A percentile compares a stretch with the other conserved stretches of the same genome.
These are phyloP conservation scores for Ylistrum balloti DNA, from an alignment of 1,140 invertebrate genomes.

Conservation along the genomic window DNA sequence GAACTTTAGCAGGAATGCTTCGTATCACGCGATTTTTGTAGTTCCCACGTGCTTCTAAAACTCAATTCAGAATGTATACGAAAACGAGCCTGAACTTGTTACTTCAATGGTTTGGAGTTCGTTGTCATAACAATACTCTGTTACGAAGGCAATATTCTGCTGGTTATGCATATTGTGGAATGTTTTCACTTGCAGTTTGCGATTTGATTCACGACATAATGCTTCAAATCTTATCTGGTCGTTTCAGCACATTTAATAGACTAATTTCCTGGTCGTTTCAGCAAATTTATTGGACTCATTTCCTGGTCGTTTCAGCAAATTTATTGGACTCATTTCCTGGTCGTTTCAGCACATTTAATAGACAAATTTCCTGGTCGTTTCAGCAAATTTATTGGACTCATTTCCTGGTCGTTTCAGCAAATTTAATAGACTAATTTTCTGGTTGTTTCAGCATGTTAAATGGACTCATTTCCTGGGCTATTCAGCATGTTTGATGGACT, in stretches of 20 bases:
- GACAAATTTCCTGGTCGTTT: background rate
- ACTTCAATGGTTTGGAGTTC: too few relatives aligned
- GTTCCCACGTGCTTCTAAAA: too few relatives aligned
- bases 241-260: background rate
- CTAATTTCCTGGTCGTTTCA: background rate
- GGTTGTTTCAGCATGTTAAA: background rate
- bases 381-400: background rate
- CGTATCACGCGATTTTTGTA: too few relatives aligned
- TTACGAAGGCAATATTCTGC: too few relatives aligned
- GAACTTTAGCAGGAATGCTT: too few relatives aligned
- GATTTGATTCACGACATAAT: background rate
- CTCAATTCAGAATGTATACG: too few relatives aligned
- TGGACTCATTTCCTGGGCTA: background rate
- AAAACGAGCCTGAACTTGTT: too few relatives aligned
- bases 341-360: background rate
- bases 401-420: background rate
- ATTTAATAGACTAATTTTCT: background rate
- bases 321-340: background rate
- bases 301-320: background rate
- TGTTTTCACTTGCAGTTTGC: too few relatives aligned
- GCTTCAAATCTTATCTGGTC: background rate
- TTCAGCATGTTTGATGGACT: background rate
- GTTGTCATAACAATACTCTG: too few relatives aligned
- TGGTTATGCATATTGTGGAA: too few relatives aligned
- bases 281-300: background rate